phyloP scores from a whole-genome alignment of 1,140 invertebrate species.

The Dendroctonus valens region DNA sequence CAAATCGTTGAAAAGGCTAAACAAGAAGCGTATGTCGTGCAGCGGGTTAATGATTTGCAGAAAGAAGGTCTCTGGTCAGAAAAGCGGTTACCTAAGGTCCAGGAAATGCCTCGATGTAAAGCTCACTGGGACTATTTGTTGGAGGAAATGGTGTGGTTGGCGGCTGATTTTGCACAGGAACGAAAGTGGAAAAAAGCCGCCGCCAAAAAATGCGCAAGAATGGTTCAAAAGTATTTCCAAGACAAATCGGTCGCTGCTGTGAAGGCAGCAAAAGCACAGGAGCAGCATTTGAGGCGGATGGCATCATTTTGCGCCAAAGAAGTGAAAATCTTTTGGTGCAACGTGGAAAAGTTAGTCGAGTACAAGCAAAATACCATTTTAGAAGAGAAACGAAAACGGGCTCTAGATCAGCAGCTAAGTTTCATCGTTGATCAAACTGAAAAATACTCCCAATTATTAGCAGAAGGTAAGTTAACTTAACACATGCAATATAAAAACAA shows the following conservation, averaged over 20 bases:
- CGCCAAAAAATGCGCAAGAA: slow-evolving; percentile 88
- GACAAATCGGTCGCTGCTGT: slow-evolving; percentile 88
- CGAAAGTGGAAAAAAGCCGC: slow-evolving; percentile 96
- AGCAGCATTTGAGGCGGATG: slow-evolving; percentile 79
- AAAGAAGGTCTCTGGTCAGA: slow-evolving; percentile 92
- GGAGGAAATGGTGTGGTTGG: slow-evolving; percentile 98
- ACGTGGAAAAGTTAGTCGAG: slow-evolving; percentile 96
- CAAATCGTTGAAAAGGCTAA: slow-evolving; percentile 87
- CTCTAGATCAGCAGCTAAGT: slow-evolving; percentile 94
- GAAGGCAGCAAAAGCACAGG: slow-evolving; percentile 89
- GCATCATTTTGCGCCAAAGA: slow-evolving; percentile 90
- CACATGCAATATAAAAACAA: too few species aligned
- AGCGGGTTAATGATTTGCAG: slow-evolving; percentile 83
- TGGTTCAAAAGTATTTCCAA: slow-evolving; percentile 95
- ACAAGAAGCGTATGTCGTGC: slow-evolving; percentile 92
- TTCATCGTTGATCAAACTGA: slow-evolving; percentile 99
- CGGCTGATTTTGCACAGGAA: slow-evolving; percentile 96
- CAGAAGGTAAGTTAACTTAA: slow-evolving; percentile 59
- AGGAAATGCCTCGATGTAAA: slow-evolving; percentile 86
- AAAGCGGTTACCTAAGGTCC: slow-evolving; percentile 85
- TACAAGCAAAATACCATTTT: slow-evolving; percentile 90
- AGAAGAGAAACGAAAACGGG: slow-evolving; percentile 93
- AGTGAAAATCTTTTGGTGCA: slow-evolving; percentile 92
- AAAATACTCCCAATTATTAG: slow-evolving; percentile 90
- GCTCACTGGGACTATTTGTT: slow-evolving; percentile 99